Conservation (phyloP, 2,888 invertebrate species). For the Napeogenes sylphis region DNA sequence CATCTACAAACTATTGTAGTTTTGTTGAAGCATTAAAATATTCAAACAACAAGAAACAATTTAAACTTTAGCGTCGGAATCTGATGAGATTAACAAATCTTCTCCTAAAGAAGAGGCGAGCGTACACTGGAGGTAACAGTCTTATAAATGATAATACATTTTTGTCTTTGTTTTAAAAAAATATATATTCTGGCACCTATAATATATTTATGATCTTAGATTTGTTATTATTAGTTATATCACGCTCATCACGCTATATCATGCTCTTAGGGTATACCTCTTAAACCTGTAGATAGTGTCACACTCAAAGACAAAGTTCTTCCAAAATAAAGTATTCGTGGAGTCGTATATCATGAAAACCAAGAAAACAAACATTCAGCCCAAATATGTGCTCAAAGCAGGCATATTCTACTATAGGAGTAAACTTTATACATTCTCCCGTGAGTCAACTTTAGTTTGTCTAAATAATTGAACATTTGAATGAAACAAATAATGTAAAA, state of each 20-base stretch:
- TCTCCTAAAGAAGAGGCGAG: constrained; percentile 1
- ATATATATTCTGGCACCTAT: not conserved
- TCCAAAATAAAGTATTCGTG: constrained; percentile 53
- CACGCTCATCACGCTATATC: not conserved
- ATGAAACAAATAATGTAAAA: constrained; percentile 40
- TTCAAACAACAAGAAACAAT: constrained; percentile 6
- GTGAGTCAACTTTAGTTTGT: constrained; percentile 72
- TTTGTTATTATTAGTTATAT: not conserved
- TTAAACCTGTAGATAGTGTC: not conserved
- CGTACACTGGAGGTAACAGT: not conserved
- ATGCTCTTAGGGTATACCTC: not conserved
- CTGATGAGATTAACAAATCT: constrained; percentile 4
- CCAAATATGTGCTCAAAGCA: too few relatives aligned
- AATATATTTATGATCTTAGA: not conserved
- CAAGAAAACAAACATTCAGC: constrained; percentile 48
- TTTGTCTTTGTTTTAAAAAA: not conserved
- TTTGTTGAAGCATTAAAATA: not conserved
- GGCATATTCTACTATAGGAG: constrained; percentile 43
- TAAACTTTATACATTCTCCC: constrained; percentile 70
- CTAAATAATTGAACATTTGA: constrained; percentile 76
- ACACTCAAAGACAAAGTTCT: constrained; percentile 38
- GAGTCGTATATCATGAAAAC: constrained; percentile 63
- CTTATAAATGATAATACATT: not conserved
- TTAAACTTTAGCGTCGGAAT: constrained; percentile 3
- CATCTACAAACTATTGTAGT: not conserved